A percentile compares a stretch with the other conserved stretches of the same genome.
Conservation (phyloP, 2,888 invertebrate genomes). For the Ophraella communa region DNA sequence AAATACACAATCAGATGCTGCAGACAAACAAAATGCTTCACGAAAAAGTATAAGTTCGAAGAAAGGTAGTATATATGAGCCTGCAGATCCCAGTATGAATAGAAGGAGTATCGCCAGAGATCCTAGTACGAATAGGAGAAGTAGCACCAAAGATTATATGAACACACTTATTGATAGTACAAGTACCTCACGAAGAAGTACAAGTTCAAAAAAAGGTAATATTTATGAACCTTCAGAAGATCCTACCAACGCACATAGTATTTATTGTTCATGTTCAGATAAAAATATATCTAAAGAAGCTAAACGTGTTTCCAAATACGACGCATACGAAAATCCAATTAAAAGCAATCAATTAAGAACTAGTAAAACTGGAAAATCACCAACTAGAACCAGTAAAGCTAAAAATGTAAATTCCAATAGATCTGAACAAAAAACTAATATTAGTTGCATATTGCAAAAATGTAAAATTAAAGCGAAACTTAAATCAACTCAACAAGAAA, state of each 20-base stretch:
- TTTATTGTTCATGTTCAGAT: no score
- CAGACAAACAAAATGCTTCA: no score
- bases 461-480: not conserved
- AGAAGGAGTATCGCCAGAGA: no score
- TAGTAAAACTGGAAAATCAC: no score
- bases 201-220: not conserved
- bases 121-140: not conserved
- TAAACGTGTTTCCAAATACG: no score
- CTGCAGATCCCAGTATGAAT: no score
- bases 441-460: not conserved
- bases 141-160: not conserved
- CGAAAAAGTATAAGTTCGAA: no score
- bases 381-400: not conserved
- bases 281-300: no score
- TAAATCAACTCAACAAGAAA: not conserved
- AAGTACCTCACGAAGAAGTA: not conserved
- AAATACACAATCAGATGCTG: not conserved
- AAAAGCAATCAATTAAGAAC: no score
- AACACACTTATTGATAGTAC: not conserved
- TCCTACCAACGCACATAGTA: not conserved
- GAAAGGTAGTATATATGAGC: no score
- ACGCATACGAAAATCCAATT: no score
- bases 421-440: not conserved
- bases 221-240: not conserved
- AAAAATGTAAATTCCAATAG: not conserved